Percentiles rank a stretch among this genome's conserved stretches.
Conservation (phyloP, 2,797 vertebrate genomes). For the Scyliorhinus canicula region DNA sequence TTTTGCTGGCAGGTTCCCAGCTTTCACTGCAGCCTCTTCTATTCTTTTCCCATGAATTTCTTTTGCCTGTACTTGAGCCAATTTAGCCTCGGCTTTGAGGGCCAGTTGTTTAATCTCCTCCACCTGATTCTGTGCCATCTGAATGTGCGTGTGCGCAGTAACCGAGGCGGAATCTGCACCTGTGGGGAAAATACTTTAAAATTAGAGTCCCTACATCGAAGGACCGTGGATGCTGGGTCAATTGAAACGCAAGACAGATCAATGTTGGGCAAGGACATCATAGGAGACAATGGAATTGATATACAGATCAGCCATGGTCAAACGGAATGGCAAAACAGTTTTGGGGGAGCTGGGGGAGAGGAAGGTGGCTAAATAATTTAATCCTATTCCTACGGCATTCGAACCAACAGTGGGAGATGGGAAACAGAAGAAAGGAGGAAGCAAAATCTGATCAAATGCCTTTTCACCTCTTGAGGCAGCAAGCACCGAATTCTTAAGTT, state of each 20-base stretch:
- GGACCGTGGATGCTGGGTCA: neutral
- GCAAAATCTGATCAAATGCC: neutral
- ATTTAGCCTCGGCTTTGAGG: slow-evolving; percentile 71
- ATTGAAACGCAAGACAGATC: neutral
- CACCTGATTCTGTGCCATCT: slow-evolving; percentile 74
- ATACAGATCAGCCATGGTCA: neutral
- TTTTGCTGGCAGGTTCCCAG: neutral
- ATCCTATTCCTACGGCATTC: neutral
- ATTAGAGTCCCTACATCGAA: neutral
- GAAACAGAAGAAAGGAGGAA: neutral
- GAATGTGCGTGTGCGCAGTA: slow-evolving; percentile 68
- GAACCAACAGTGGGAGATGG: neutral
- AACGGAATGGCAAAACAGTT: neutral
- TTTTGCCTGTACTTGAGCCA: slow-evolving; percentile 77
- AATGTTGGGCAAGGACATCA: neutral
- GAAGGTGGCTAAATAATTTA: neutral
- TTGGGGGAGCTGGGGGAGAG: neutral
- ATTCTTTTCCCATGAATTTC: slow-evolving; percentile 69
- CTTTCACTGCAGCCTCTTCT: slow-evolving; percentile 45
- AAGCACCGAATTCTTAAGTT: neutral
- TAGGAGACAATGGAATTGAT: neutral
- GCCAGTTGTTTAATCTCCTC: slow-evolving; percentile 70
- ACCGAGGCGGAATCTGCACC: slow-evolving; percentile 70
- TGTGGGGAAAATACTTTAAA: neutral
- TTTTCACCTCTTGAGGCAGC: neutral